Evolutionary conservation across 2,888 invertebrate species (phyloP), one percentile per base, ranked within the genome.

Genomic region (Drosophila flavopinicola): DNA sequence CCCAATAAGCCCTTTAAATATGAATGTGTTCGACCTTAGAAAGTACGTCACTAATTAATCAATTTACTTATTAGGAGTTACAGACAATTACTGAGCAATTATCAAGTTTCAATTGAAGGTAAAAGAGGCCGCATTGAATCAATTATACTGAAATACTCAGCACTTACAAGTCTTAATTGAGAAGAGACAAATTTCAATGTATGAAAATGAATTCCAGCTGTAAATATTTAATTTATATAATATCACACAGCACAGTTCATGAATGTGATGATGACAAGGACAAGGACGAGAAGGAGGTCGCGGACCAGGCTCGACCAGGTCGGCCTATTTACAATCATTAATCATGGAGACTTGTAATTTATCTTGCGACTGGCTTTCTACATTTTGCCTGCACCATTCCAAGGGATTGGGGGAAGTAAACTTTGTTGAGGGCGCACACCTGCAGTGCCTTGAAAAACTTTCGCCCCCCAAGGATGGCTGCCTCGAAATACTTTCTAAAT

Each of bases 311-410:
- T n/a, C 23, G 37, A 51, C 6, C 29, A 53, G 45, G 27, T 47
- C 44, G 35, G 56, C 58, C 58, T 66, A 86, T 77, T 86, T 71
- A 41, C 61, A 74, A 75, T 72, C 87, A 83, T 87, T 83, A 83
- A 83, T 83, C 87, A 85, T 69, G 68, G 56, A 47, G 66, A 60
- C 86, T 41, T 74, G 83, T 87, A 83, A 87, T 87, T 85, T 83
- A 85, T 87, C 86, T 78, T 78, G 53, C 54, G 47, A 41, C 67
- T 72, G 66, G 53, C 54, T 65, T 67, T 65, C 66, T 48, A 39
- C 60, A 45, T 35, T 25, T n/a, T n/a, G n/a, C n/a, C n/a, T n/a
- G n/a, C n/a, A n/a, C 45, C 47, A 38, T 39, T 48, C 24, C 47
- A 35, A 10, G 13, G 47, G 20, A n/a, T 24, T 13, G 3, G 32